Conservation (phyloP, 2,888 invertebrate genomes). For the Leptinotarsa haldemani region DNA sequence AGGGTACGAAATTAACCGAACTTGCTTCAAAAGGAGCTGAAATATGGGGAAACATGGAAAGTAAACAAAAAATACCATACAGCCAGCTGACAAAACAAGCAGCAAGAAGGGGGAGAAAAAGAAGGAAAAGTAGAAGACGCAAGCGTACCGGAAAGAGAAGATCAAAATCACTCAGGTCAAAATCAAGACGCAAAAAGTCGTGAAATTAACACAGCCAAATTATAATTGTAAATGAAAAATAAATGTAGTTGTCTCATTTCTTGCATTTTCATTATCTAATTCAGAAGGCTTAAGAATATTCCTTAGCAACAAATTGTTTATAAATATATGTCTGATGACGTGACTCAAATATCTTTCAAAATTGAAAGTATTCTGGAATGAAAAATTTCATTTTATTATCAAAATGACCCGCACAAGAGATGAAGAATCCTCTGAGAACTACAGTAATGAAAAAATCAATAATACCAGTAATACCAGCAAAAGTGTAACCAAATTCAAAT, state of each 20-base stretch:
- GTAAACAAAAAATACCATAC: conserved; percentile 39
- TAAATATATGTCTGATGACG: background rate
- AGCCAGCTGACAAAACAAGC: conserved; percentile 40
- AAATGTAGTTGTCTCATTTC: conserved; percentile 13
- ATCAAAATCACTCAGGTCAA: conserved; percentile 7
- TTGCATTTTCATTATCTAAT: background rate
- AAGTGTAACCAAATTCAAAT: conserved; percentile 20
- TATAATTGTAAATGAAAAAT: background rate
- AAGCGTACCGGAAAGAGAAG: background rate
- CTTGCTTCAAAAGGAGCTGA: conserved; percentile 40
- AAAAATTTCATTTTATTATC: conserved; percentile 4
- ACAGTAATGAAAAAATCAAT: conserved; percentile 3
- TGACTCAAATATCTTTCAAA: conserved; percentile 1
- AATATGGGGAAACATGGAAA: conserved; percentile 44
- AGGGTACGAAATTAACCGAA: conserved; percentile 36
- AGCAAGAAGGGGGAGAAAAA: conserved; percentile 21
- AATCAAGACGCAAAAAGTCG: background rate
- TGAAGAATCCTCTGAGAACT: background rate
- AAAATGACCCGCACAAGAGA: conserved; percentile 14
- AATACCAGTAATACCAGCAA: background rate
- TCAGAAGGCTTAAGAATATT: conserved; percentile 14
- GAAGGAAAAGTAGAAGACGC: conserved; percentile 11
- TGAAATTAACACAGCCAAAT: background rate
- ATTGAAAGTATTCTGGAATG: conserved; percentile 4
- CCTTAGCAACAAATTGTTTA: conserved; percentile 23